Conservation (phyloP, 2,888 invertebrate genomes). For the Drosophila mayaguana region DNA sequence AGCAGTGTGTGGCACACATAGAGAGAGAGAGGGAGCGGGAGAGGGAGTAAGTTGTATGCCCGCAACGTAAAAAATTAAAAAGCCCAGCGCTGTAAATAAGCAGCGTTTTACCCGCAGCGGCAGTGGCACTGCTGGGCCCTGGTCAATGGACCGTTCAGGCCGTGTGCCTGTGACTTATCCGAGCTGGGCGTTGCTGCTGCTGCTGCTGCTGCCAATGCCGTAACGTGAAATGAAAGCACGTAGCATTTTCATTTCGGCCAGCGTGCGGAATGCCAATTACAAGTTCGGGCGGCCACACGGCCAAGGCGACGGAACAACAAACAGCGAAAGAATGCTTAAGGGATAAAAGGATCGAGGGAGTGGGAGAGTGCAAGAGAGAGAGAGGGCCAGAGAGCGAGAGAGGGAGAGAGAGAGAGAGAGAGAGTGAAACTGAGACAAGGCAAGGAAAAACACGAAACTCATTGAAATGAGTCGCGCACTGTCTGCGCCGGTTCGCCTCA, state of each 20-base stretch:
- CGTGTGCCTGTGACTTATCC: conserved; percentile 66
- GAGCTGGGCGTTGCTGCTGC: conserved; percentile 14
- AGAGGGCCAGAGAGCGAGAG: background rate
- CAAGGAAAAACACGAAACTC: conserved; percentile 54
- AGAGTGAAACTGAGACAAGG: conserved; percentile 7
- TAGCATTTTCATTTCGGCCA: conserved; percentile 81
- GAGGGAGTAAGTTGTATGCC: conserved; percentile 48
- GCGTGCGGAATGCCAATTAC: conserved; percentile 81
- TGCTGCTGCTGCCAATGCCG: conserved; percentile 33
- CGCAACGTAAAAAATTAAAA: conserved; percentile 76
- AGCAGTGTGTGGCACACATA: conserved; percentile 17
- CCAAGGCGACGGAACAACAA: background rate
- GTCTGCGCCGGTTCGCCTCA: conserved; percentile 58
- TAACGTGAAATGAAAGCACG: conserved; percentile 78
- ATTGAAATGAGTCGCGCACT: conserved; percentile 74
- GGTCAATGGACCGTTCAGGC: conserved; percentile 75
- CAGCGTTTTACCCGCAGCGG: conserved; percentile 43
- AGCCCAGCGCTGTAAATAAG: conserved; percentile 67
- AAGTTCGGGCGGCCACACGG: conserved; percentile 58
- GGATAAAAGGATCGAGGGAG: conserved; percentile 5
- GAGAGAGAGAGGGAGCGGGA: background rate
- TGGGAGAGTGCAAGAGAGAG: background rate
- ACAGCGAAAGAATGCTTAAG: conserved; percentile 12
- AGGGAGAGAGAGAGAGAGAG: background rate
- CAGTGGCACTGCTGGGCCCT: conserved; percentile 19